Percentiles rank a stretch among this genome's conserved stretches.
These are phyloP conservation scores for Laupala kohalensis DNA, from an alignment of 1,140 invertebrate species.

Conservation along the genomic window DNA sequence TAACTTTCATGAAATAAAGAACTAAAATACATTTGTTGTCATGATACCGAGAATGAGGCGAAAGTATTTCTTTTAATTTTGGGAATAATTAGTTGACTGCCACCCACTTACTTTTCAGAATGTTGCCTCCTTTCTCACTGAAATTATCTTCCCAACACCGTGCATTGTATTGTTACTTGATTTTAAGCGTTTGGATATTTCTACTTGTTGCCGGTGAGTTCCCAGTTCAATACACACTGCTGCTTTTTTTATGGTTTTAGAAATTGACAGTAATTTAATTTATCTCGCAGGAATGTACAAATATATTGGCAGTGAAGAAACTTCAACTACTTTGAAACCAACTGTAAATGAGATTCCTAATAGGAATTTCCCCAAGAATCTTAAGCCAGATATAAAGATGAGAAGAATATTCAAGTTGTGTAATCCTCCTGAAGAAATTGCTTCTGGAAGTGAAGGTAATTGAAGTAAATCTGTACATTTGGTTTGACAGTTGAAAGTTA, in stretches of 20 bases:
- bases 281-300: constrained; percentile 51
- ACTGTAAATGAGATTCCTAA: constrained; percentile 26
- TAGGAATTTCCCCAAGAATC: constrained; percentile 33
- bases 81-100: too few species aligned
- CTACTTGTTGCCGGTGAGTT: constrained; percentile 51
- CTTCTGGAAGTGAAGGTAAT: constrained; percentile 51
- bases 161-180: constrained; percentile 60
- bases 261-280: background rate
- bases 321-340: constrained; percentile 21
- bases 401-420: constrained; percentile 49
- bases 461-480: background rate
- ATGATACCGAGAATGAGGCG: too few species aligned
- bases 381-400: constrained; percentile 43
- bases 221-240: constrained; percentile 14
- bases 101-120: background rate
- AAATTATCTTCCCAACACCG: constrained; percentile 55
- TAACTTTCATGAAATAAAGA: too few species aligned
- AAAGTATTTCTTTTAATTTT: too few species aligned
- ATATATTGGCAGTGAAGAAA: constrained; percentile 45
- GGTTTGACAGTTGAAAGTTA: background rate
- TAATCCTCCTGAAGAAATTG: constrained; percentile 49
- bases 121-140: constrained; percentile 29
- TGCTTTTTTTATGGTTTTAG: constrained; percentile 3
- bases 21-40: too few species aligned
- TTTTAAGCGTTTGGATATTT: constrained; percentile 65